Evolutionary conservation across 2,888 invertebrate species (phyloP).

Genomic region (Ligdia adustata): DNA sequence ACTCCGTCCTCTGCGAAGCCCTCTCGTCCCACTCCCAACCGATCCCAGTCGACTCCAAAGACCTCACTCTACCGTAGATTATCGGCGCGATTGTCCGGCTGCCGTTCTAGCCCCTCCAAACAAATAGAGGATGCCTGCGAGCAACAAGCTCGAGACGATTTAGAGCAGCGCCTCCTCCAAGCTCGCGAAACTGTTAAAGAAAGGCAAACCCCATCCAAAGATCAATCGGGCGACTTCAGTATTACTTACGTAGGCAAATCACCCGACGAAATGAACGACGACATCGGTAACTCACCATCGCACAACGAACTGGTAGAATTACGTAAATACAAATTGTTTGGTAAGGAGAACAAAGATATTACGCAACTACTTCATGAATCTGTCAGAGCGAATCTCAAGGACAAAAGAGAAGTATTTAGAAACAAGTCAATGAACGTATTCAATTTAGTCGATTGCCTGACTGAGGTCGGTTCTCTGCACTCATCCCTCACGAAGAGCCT

Average conservation of each 20-base stretch:
- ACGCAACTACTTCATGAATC: slow-evolving; percentile 55
- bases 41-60: slow-evolving; percentile 76
- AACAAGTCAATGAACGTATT: slow-evolving; percentile 79
- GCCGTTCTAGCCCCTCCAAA: slow-evolving; percentile 58
- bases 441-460: slow-evolving; percentile 74
- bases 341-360: slow-evolving; percentile 72
- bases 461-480: slow-evolving; percentile 71
- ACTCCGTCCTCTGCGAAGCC: slow-evolving; percentile 68
- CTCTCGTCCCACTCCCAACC: slow-evolving; percentile 66
- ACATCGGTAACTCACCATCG: slow-evolving; percentile 47
- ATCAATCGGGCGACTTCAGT: slow-evolving; percentile 58
- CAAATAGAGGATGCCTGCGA: slow-evolving; percentile 42
- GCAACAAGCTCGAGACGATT: slow-evolving; percentile 50
- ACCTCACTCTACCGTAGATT: slow-evolving; percentile 76
- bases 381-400: slow-evolving; percentile 58
- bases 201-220: slow-evolving; percentile 54
- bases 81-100: slow-evolving; percentile 75
- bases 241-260: slow-evolving; percentile 66
- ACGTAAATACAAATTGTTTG: slow-evolving; percentile 57
- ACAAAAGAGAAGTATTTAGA: slow-evolving; percentile 78
- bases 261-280: slow-evolving; percentile 57
- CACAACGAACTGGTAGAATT: slow-evolving; percentile 55
- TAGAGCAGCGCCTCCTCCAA: slow-evolving; percentile 61
- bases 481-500: slow-evolving; percentile 77
- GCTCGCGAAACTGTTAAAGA: slow-evolving; percentile 65